Evolutionary conservation across 2,797 vertebrate genomes (phyloP), one percentile per base, ranked within the genome.

Genomic region (Enteromius unitaeniatus): DNA sequence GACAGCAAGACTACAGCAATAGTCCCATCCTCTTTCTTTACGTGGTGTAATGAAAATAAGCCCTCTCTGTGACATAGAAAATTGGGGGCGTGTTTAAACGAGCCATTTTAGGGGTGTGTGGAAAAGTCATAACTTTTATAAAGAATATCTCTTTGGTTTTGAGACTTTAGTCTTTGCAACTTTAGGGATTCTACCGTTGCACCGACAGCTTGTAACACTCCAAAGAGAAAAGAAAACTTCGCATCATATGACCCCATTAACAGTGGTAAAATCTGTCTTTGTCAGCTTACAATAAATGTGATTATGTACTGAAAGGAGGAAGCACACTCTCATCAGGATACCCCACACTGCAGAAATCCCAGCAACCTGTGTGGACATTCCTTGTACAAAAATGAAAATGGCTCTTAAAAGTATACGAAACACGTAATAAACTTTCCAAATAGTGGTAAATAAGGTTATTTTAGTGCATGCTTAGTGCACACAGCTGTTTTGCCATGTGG

Each of bases 401-500:
- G 73, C 45, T 28, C 78, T 76, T 83, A 21, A 55, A 82, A 80
- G 51, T 0, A 3, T 76, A 78, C 42, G 9, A 77, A 51, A 78
- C 42, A 47, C 34, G 26, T 37, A 28, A 78, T 28, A 58, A 83
- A 78, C 79, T 28, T 5, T 49, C 45, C 37, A 79, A 78, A 79
- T 47, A 40, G 78, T 69, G 69, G 74, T 82, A 78, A 85, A 84
- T 62, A 84, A 42, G 60, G n/a, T 78, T 74, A 77, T 85, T 89
- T 76, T 84, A 90, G 92, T 93, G 92, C 89, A 91, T 89, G 92
- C 91, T 90, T 91, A 90, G 92, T 93, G 90, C 83, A 91, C 28
- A 90, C 89, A 91, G 92, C 81, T 92, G 88, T 74, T 87, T 92
- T 91, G 91, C 92, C 94, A 94, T 93, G 94, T 94, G 95, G 93